Percentiles rank a stretch among this genome's conserved stretches.
Evolutionary conservation across 37 sponge, comb jelly and placozoan genomes (phyloP).

Genomic region (Geodia barretti): DNA sequence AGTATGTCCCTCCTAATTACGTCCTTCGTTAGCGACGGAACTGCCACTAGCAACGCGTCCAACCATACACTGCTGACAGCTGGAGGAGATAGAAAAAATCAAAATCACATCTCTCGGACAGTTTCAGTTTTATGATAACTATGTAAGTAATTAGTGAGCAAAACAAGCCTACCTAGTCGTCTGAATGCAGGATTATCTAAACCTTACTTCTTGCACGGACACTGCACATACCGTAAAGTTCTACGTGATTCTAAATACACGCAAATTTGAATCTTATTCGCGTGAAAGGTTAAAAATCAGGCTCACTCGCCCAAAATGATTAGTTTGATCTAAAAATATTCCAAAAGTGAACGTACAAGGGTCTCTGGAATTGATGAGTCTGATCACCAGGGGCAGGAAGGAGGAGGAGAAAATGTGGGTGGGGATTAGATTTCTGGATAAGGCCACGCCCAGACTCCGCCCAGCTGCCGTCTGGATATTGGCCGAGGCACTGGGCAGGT

Average conservation of each 20-base stretch:
- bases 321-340: too few species aligned
- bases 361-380: constrained; percentile 25
- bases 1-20: constrained; percentile 52
- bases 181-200: not conserved
- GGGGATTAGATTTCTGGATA: constrained; percentile 21
- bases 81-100: constrained; percentile 6
- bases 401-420: constrained; percentile 31
- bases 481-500: not conserved
- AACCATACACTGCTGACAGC: constrained; percentile 55
- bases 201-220: too few species aligned
- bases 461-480: constrained; percentile 31
- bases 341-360: constrained; percentile 46
- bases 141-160: too few species aligned
- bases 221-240: too few species aligned
- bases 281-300: too few species aligned
- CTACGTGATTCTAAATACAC: too few species aligned
- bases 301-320: too few species aligned
- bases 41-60: constrained; percentile 16
- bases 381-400: constrained; percentile 23
- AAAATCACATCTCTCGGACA: not conserved
- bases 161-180: too few species aligned
- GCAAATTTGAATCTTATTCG: too few species aligned
- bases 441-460: not conserved
- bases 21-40: constrained; percentile 55
- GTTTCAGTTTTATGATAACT: not conserved